Conservation (phyloP, 1,140 invertebrate genomes). For the Dreissena polymorpha region DNA sequence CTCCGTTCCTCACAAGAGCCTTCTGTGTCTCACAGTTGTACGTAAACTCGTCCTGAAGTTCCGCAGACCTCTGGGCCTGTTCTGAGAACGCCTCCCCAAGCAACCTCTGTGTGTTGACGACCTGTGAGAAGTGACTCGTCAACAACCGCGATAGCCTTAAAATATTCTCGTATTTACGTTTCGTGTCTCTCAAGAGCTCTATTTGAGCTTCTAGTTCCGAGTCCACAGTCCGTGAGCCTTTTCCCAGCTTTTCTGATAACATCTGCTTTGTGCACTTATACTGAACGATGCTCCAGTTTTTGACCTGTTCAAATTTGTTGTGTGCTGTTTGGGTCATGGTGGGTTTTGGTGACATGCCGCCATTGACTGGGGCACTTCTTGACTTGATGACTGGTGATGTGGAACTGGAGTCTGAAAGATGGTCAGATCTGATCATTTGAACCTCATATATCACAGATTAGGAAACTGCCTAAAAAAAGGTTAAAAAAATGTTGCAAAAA, state of each 20-base stretch:
- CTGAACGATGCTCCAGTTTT: conserved; percentile 97
- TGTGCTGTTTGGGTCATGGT: conserved; percentile 69
- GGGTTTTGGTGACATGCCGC: conserved; percentile 71
- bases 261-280: conserved; percentile 98
- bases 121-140: conserved; percentile 93
- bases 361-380: conserved; percentile 59
- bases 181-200: conserved; percentile 94
- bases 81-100: conserved; percentile 96
- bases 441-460: too few species aligned
- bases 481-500: too few species aligned
- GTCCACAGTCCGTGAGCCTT: conserved; percentile 93
- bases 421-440: too few species aligned
- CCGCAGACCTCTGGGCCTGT: conserved; percentile 95
- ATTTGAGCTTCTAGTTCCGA: conserved; percentile 95
- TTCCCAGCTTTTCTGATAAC: conserved; percentile 96
- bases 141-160: conserved; percentile 91
- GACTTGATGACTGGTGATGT: conserved; percentile 77
- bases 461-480: too few species aligned
- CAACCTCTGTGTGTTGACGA: conserved; percentile 89
- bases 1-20: conserved; percentile 95
- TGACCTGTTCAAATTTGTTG: conserved; percentile 88
- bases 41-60: conserved; percentile 95
- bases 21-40: conserved; percentile 98
- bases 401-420: conserved; percentile 74
- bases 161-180: conserved; percentile 94